Evolutionary conservation across 2,888 invertebrate genomes (phyloP), one percentile per base, ranked within the genome.

Genomic region (Scaptomyza tumidula): DNA sequence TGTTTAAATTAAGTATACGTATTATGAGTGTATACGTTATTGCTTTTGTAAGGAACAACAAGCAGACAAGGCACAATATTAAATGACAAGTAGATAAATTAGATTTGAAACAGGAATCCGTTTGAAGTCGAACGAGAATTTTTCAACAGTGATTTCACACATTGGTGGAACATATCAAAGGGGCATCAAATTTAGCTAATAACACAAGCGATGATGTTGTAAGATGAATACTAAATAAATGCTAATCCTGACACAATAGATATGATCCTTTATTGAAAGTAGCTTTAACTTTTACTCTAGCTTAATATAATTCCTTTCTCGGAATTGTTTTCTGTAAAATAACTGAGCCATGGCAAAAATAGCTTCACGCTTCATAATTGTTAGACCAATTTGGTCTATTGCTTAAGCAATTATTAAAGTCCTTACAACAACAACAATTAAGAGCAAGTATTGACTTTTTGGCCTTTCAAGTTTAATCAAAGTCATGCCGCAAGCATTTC

Each of bases 401-500:
- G 69, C 63, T 55, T 31, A 24, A 55, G 55, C 74, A 86, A 80
- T 83, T 83, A 83, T 83, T 77, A 67, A 80, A 75, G 61, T 35
- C 35, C 13, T 7, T 11, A 13, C 13, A 13, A 33, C 29, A 60
- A 50, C 37, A n/a, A 43, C 41, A 49, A 33, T 29, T 27, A 37
- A 19, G 6, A 27, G 10, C 37, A 9, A n/a, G 35, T 41, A 52
- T 31, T 44, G 37, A 45, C 57, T 19, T 9, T 33, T 16, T 44
- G 45, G 45, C 63, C 61, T 61, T 70, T 70, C 60, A 59, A 74
- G 52, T 78, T 78, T 74, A 61, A 74, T 74, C 54, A 72, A 71
- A 52, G 55, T 55, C 68, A 66, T 72, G 88, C 86, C 86, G 68
- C 74, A 79, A 79, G 86, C 86, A 79, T 72, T 39, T 39, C 71